Conservation (phyloP, 2,888 invertebrate species). For the Incurvaria masculella region DNA sequence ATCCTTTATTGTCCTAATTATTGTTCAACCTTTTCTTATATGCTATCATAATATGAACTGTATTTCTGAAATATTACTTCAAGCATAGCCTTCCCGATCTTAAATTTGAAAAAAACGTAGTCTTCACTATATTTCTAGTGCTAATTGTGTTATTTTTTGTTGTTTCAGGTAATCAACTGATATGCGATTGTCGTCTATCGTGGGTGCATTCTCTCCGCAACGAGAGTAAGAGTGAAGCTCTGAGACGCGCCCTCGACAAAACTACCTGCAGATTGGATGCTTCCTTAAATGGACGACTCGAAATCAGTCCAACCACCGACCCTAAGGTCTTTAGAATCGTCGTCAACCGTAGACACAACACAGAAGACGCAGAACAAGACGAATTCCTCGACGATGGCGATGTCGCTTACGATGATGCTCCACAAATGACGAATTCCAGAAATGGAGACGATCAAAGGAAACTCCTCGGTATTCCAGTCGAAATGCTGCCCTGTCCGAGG, state of each 20-base stretch:
- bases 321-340: background rate
- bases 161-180: conserved; percentile 70
- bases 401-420: background rate
- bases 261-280: conserved; percentile 55
- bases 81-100: conserved; percentile 4
- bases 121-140: conserved; percentile 7
- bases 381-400: background rate
- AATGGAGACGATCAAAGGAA: background rate
- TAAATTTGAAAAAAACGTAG: conserved; percentile 7
- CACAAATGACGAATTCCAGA: background rate
- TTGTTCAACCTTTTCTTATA: conserved; percentile 15
- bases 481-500: background rate
- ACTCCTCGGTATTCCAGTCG: background rate
- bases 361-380: too few species aligned
- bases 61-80: background rate
- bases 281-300: background rate
- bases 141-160: too few species aligned
- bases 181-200: conserved; percentile 75
- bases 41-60: conserved; percentile 13
- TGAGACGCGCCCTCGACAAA: conserved; percentile 65
- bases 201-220: conserved; percentile 75
- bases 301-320: background rate
- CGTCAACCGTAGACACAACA: background rate
- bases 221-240: conserved; percentile 68
- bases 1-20: too few species aligned